These are phyloP conservation scores for Pseudorhombus dupliciocellatus DNA, from an alignment of 2,113 vertebrate species.

Conservation along the genomic window DNA sequence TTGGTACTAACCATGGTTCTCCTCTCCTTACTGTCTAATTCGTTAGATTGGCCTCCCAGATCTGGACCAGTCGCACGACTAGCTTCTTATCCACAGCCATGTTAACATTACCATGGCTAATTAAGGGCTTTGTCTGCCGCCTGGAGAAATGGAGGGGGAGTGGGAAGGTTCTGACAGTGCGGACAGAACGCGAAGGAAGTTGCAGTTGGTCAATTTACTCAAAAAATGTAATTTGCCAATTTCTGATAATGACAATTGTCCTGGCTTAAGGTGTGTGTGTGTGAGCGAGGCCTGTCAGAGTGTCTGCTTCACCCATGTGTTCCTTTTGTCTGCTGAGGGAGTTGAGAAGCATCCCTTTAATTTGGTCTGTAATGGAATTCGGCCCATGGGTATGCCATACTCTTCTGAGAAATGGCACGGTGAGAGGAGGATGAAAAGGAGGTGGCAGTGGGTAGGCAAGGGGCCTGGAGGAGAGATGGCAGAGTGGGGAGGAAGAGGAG, in stretches of 20 bases:
- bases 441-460: slow-evolving; percentile 18
- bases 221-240: slow-evolving; percentile 19
- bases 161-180: slow-evolving; percentile 12
- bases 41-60: slow-evolving; percentile 43
- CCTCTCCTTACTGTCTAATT: slow-evolving; percentile 45
- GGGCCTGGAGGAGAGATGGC: slow-evolving; percentile 35
- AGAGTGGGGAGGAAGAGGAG: slow-evolving; percentile 11
- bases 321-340: slow-evolving; percentile 53
- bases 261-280: slow-evolving; percentile 34
- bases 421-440: slow-evolving; percentile 58
- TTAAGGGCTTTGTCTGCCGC: slow-evolving; percentile 45
- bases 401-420: slow-evolving; percentile 64
- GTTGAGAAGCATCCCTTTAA: slow-evolving; percentile 69
- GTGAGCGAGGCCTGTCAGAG: background rate
- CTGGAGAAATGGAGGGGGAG: slow-evolving; percentile 26
- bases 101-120: slow-evolving; percentile 45
- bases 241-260: slow-evolving; percentile 12
- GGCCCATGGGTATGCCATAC: slow-evolving; percentile 62
- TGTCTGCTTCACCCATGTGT: slow-evolving; percentile 39
- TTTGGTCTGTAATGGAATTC: slow-evolving; percentile 74
- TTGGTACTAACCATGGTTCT: slow-evolving; percentile 43
- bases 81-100: slow-evolving; percentile 40
- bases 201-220: slow-evolving; percentile 18
- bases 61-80: slow-evolving; percentile 27
- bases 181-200: slow-evolving; percentile 10